phyloP scores from a whole-genome alignment of 2,113 vertebrate species.

The Zosterops lateralis region DNA sequence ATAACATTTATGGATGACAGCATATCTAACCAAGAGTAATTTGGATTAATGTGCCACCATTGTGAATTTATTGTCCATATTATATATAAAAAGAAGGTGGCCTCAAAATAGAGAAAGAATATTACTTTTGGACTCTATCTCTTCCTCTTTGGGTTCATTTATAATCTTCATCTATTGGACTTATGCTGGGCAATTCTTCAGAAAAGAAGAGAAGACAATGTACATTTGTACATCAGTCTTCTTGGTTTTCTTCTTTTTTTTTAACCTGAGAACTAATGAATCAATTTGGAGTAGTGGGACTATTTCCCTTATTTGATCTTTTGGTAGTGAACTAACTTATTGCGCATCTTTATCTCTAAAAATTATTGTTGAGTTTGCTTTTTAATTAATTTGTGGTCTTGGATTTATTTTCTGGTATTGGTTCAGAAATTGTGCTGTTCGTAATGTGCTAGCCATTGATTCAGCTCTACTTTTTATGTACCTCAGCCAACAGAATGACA shows the following conservation, averaged over 20 bases:
- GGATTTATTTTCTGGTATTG: background rate
- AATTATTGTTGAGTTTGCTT: background rate
- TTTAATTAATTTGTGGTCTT: background rate
- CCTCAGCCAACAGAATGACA: background rate
- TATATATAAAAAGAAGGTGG: background rate
- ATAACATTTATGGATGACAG: background rate
- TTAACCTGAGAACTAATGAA: background rate
- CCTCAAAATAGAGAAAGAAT: background rate
- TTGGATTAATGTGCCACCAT: background rate
- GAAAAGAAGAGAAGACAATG: background rate
- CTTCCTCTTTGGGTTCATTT: background rate
- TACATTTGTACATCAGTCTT: background rate
- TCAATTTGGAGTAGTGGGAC: rapidly evolving
- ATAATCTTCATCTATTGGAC: background rate
- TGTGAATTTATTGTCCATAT: background rate
- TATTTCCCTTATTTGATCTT: background rate
- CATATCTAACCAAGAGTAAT: background rate
- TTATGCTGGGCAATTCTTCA: background rate
- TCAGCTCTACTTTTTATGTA: background rate
- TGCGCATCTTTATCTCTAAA: background rate
- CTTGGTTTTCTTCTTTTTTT: background rate
- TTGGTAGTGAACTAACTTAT: background rate
- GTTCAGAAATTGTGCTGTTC: background rate
- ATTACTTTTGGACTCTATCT: background rate
- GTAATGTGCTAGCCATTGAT: background rate